Percentiles rank a stretch among this genome's conserved stretches.
Evolutionary conservation across 2,113 vertebrate species (phyloP).

Genomic region (Laticauda laticaudata): DNA sequence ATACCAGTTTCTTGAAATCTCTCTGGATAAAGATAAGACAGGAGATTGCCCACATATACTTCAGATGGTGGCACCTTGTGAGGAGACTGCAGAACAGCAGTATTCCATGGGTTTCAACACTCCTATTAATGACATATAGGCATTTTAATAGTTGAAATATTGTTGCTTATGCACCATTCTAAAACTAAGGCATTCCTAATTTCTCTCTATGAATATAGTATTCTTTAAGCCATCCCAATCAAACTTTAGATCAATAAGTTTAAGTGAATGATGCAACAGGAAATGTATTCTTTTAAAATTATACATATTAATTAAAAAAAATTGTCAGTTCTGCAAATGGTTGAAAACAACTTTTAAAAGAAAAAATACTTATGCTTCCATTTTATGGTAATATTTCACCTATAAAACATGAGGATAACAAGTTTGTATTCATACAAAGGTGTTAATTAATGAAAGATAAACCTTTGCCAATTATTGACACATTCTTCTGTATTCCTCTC

Average conservation of each 20-base stretch:
- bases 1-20: background rate
- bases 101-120: background rate
- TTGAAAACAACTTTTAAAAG: slow-evolving; percentile 55
- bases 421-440: slow-evolving; percentile 80
- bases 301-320: slow-evolving; percentile 54
- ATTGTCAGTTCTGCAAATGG: slow-evolving; percentile 66
- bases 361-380: slow-evolving; percentile 50
- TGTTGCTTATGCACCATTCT: background rate
- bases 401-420: slow-evolving; percentile 74
- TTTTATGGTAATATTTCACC: slow-evolving; percentile 80
- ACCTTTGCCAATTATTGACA: slow-evolving; percentile 81
- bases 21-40: background rate
- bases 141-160: slow-evolving; percentile 25
- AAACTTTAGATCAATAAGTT: background rate
- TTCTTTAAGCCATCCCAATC: background rate
- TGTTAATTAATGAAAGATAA: slow-evolving; percentile 91
- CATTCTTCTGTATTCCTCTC: slow-evolving; percentile 76
- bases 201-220: background rate
- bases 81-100: background rate
- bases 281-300: slow-evolving; percentile 28
- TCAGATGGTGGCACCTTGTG: background rate
- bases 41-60: background rate
- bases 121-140: background rate
- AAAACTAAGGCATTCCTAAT: background rate
- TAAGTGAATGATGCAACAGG: background rate